Base-by-base conservation (phyloP, 2,888 invertebrate genomes). In the Caenorhabditis angaria region DNA sequence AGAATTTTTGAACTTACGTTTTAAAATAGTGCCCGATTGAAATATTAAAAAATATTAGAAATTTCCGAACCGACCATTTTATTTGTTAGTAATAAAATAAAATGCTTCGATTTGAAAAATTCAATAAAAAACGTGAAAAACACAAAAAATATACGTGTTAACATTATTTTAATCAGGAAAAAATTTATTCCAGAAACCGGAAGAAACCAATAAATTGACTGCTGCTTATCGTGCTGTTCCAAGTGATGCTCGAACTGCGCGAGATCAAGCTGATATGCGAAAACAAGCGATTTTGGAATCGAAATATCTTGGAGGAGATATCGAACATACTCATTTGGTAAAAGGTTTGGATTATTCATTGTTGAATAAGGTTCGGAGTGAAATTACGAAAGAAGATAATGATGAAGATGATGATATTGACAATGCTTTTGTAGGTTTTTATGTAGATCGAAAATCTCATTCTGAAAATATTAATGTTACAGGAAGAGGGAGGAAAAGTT, bases 291-390 rank as follows among this genome's bases (percentile, higher is more conserved):
- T 99, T 88, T 91, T 93, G 58, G 97, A 99, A 89, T 99, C 99
- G 0, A 99, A 99, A 90, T 99, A 95, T 90, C 94, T 99, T 90
- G 99, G 99, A 88, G 99, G 99, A 91, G 99, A 99, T 89, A 97
- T 99, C 94, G 97, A 99, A 87, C 99, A 99, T 86, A 99, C 99
- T 88, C 99, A 99, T 90, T 95, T 99, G 91, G 99, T 99, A 83
- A 99, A 99, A 90, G 99, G 95, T 83, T 89, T 94, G 88, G 95
- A 95, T 91, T 95, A 94, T 88, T 94, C 95, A 0, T 89, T 95
- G 60, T 88, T 95, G 66, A 94, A 95, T 86, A 94, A 86, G 88
- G 90, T 90, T 0, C 92, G 96, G 56, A 95, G 95, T 77, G 97
- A 99, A 89, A 94, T 80, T 55, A 88, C 89, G 56, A 90, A 90